Percentiles rank a stretch among this genome's conserved stretches.
Conservation (phyloP, 2,113 vertebrate species). For the Osmerus mordax region DNA sequence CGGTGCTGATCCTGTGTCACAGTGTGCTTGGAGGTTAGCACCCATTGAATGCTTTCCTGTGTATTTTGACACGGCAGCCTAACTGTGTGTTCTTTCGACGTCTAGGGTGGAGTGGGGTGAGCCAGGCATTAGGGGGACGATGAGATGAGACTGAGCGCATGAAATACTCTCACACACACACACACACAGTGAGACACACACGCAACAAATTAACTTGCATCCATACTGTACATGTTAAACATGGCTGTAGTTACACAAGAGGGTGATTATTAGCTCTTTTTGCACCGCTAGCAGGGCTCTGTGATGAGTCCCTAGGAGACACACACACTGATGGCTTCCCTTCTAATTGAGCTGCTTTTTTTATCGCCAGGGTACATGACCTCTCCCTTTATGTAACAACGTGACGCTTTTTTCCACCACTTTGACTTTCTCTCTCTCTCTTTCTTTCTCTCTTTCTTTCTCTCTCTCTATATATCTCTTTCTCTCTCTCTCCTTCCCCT, state of each 20-base stretch:
- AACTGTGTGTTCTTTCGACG: too few species aligned
- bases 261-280: slow-evolving; percentile 60
- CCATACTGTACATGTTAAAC: slow-evolving; percentile 49
- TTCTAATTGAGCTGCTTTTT: slow-evolving; percentile 74
- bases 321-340: slow-evolving; percentile 67
- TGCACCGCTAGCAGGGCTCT: slow-evolving; percentile 51
- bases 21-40: neutral
- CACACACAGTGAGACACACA: slow-evolving; percentile 54
- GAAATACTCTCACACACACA: slow-evolving; percentile 20
- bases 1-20: neutral
- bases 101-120: too few species aligned
- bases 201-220: slow-evolving; percentile 54
- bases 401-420: slow-evolving; percentile 33
- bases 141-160: slow-evolving; percentile 41
- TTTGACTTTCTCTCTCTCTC: slow-evolving; percentile 32
- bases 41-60: neutral
- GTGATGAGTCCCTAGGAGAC: slow-evolving; percentile 64
- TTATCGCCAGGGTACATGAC: slow-evolving; percentile 62
- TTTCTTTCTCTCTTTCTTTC: slow-evolving; percentile 24
- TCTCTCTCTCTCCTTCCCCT: slow-evolving; percentile 28
- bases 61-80: too few species aligned
- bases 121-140: slow-evolving; percentile 26
- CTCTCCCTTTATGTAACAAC: slow-evolving; percentile 61
- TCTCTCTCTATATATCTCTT: neutral
- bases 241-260: slow-evolving; percentile 65